Percentiles rank a stretch among this genome's conserved stretches.
phyloP scores from a whole-genome alignment of 2,797 vertebrate species.

The Sandelia bainsii region DNA sequence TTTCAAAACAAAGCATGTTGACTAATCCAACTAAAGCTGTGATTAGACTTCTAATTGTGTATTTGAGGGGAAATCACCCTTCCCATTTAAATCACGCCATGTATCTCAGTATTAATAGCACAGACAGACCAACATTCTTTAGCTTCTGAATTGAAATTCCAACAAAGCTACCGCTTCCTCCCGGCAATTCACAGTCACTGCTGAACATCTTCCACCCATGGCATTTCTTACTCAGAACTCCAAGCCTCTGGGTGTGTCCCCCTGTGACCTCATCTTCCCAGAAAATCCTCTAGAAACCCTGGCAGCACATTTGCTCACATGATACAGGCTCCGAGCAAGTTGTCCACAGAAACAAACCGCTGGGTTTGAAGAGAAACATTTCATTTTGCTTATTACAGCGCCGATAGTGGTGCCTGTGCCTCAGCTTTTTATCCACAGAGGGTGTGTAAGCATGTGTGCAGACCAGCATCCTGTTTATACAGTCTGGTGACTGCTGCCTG shows the following conservation, averaged over 20 bases:
- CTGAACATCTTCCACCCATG: conserved; percentile 50
- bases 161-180: conserved; percentile 55
- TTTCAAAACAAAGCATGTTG: conserved; percentile 19
- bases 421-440: conserved; percentile 37
- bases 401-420: conserved; percentile 9
- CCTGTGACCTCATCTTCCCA: conserved; percentile 75
- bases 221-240: conserved; percentile 50
- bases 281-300: conserved; percentile 61
- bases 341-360: conserved; percentile 38
- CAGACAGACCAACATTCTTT: conserved; percentile 37
- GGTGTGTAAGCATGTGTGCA: conserved; percentile 15
- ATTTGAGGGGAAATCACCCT: conserved; percentile 10
- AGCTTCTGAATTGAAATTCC: conserved; percentile 67
- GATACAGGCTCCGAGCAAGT: conserved; percentile 22
- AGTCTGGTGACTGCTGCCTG: conserved; percentile 27
- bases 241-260: conserved; percentile 69
- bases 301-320: conserved; percentile 35
- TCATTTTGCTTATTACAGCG: not conserved
- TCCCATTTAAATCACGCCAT: not conserved
- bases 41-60: conserved; percentile 21
- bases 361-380: conserved; percentile 19
- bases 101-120: conserved; percentile 32
- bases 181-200: conserved; percentile 31
- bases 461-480: conserved; percentile 63
- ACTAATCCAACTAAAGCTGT: conserved; percentile 12